Evolutionary conservation across 2,888 invertebrate species (phyloP).

Genomic region (Pharmacophagus antenor): DNA sequence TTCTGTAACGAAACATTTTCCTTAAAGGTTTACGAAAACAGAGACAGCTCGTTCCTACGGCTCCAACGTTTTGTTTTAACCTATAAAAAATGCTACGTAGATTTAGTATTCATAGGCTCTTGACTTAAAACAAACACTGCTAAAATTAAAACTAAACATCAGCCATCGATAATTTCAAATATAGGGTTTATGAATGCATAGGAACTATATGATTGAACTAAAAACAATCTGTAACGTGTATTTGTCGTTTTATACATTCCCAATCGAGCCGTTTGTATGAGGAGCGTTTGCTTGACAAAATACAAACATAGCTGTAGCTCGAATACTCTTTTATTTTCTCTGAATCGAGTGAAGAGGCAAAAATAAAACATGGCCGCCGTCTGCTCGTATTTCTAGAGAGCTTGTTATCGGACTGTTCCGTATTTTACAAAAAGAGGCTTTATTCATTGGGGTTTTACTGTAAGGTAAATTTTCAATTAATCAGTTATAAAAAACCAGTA

Average conservation of each 20-base stretch:
- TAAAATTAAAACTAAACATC: no score
- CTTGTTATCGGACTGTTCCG: slow-evolving; percentile 12
- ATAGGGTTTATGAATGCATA: neutral
- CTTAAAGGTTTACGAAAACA: neutral
- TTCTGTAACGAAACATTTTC: neutral
- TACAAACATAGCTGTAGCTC: slow-evolving; percentile 2
- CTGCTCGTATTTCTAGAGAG: slow-evolving; percentile 6
- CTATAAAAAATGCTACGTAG: no score
- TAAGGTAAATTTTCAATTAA: neutral
- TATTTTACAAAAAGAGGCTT: slow-evolving; percentile 22
- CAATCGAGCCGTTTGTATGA: slow-evolving; percentile 5
- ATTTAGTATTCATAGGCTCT: neutral
- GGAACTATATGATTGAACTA: neutral
- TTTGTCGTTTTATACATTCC: neutral
- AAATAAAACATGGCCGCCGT: slow-evolving; percentile 19
- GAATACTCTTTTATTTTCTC: slow-evolving; percentile 9
- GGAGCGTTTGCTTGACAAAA: slow-evolving; percentile 5
- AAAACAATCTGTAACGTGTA: neutral
- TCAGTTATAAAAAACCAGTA: neutral
- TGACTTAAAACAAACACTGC: no score
- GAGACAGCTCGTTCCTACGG: neutral
- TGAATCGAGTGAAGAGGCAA: neutral
- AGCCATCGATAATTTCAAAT: neutral
- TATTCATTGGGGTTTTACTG: slow-evolving; percentile 15
- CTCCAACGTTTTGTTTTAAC: neutral